A percentile compares a stretch with the other conserved stretches of the same genome.
Evolutionary conservation across 2,888 invertebrate genomes (phyloP).

Genomic region (Stenolophus ochropezus): DNA sequence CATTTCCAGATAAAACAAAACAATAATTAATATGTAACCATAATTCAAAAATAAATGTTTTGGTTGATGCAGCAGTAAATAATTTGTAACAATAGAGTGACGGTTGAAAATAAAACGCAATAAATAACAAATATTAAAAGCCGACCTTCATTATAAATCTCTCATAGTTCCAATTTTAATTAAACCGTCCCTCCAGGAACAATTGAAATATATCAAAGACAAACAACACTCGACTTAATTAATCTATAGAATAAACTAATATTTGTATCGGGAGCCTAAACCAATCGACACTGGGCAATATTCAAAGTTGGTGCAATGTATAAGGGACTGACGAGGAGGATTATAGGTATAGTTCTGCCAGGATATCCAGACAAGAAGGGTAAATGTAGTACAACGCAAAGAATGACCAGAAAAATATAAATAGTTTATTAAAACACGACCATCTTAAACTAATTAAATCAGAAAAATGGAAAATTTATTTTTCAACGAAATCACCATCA

Average conservation of each 20-base stretch:
- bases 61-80: slow-evolving; percentile 12
- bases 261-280: slow-evolving; percentile 35
- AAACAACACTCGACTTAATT: slow-evolving; percentile 41
- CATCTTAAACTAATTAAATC: no score
- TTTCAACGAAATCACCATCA: no score
- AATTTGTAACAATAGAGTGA: slow-evolving; percentile 7
- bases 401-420: no score
- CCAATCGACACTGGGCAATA: slow-evolving; percentile 9
- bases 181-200: slow-evolving; percentile 3
- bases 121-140: slow-evolving; percentile 39
- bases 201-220: slow-evolving; percentile 35
- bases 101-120: slow-evolving; percentile 29
- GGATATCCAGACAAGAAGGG: neutral
- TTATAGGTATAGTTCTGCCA: no score
- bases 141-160: slow-evolving; percentile 13
- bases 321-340: neutral
- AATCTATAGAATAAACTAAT: slow-evolving; percentile 40
- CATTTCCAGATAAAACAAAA: neutral
- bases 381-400: no score
- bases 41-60: slow-evolving; percentile 22
- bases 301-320: neutral
- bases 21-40: neutral
- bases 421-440: no score
- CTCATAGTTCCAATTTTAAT: slow-evolving; percentile 37
- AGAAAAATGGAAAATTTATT: no score